Evolutionary conservation across 1,140 invertebrate species (phyloP).

Genomic region (Neotoxoptera formosana): DNA sequence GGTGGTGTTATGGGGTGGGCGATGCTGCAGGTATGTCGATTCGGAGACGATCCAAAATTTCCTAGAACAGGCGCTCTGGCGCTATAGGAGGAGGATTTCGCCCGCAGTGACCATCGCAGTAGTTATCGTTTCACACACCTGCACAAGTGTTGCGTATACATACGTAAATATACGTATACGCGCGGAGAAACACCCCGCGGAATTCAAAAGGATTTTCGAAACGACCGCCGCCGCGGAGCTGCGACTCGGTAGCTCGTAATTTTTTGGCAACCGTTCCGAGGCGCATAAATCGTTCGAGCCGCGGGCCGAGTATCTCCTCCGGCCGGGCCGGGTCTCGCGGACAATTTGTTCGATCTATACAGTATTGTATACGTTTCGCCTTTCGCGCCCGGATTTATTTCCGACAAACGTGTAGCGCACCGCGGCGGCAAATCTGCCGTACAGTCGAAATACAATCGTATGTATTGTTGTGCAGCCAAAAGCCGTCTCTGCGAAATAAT

Average conservation of each 20-base stretch:
- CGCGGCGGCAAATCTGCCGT: neutral
- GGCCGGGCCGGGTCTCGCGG: neutral
- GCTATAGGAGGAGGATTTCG: no score
- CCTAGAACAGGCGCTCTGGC: no score
- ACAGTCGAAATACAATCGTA: no score
- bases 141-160: no score
- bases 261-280: constrained; percentile 12
- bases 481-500: no score
- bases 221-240: neutral
- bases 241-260: neutral
- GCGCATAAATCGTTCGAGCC: constrained; percentile 11
- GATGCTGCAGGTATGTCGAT: neutral
- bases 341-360: constrained; percentile 25
- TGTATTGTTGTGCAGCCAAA: no score
- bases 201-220: neutral
- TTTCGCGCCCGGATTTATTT: constrained; percentile 6
- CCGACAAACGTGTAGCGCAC: neutral
- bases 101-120: neutral
- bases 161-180: no score
- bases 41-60: no score
- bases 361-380: no score
- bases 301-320: neutral
- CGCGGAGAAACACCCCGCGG: neutral
- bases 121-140: neutral
- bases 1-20: no score